Conservation (phyloP, 2,888 invertebrate genomes). For the Drosophila atroscutellata region DNA sequence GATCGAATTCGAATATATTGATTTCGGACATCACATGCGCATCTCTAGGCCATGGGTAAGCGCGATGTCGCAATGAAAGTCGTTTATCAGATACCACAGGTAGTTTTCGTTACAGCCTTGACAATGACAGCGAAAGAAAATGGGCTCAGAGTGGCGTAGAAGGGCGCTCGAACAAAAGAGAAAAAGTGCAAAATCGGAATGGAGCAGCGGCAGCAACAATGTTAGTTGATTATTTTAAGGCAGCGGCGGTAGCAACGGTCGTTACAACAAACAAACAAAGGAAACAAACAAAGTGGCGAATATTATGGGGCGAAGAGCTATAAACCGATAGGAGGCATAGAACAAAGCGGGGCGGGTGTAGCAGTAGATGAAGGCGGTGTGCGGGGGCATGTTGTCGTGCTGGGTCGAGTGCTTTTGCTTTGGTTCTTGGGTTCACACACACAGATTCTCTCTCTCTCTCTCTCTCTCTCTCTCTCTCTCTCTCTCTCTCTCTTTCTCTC, state of each 20-base stretch:
- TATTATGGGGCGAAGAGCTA: constrained; percentile 51
- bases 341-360: constrained; percentile 11
- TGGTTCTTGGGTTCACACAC: constrained; percentile 46
- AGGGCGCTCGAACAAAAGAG: constrained; percentile 22
- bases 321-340: constrained; percentile 29
- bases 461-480: not conserved
- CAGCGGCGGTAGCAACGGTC: constrained; percentile 47
- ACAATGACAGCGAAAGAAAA: constrained; percentile 74
- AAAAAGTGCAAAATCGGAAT: constrained; percentile 55
- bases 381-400: constrained; percentile 28
- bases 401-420: constrained; percentile 76
- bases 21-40: constrained; percentile 19
- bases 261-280: constrained; percentile 79
- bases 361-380: not conserved
- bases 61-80: constrained; percentile 35
- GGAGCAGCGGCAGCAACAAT: constrained; percentile 33
- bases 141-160: constrained; percentile 48
- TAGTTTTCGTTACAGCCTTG: constrained; percentile 73
- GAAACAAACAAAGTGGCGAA: constrained; percentile 70
- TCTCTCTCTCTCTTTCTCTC: not conserved
- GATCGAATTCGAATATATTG: not conserved
- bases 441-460: constrained; percentile 9
- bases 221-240: constrained; percentile 38
- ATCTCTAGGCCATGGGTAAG: constrained; percentile 21
- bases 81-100: constrained; percentile 60